Evolutionary conservation across 2,113 vertebrate genomes (phyloP), one percentile per base, ranked within the genome.

Genomic region (Prochilodus magdalenae): DNA sequence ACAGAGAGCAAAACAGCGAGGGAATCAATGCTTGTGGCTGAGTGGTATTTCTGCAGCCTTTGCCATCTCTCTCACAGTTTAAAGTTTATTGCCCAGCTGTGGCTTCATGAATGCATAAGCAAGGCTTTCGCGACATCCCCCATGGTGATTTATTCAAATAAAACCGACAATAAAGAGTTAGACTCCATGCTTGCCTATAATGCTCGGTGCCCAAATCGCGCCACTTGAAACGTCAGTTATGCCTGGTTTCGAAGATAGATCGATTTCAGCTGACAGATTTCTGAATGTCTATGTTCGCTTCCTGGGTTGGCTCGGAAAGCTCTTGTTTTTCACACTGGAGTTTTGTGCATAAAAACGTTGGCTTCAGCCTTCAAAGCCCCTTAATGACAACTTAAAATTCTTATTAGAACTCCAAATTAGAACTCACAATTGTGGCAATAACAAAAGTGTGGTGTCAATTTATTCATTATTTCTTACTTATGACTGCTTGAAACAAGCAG

Each of bases 31-130:
- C 36, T 70, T 88, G 77, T 75, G 82, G 83, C 73, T 69, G 22
- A 79, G 20, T 49, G 72, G 70, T 69, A 77, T 83, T 86, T 76
- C 51, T 75, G 53, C 24, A 51, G 51, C 66, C 29, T 63, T 51
- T 53, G 20, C 77, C 57, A 76, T 74, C 24, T 77, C 73, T 80
- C 60, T 80, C 49, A 73, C 49, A 77, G 75, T 83, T 86, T 74
- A 67, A 18, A 69, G 53, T 79, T 86, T 86, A 87, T 83, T 78
- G 62, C 40, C 60, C 78, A 87, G 84, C 84, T 84, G 73, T 49
- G 75, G 65, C 27, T 82, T 72, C 55, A 80, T 60, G 75, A 79
- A 69, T 67, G 30, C 74, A 75, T 73, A 47, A 74, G 60, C 44
- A 51, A 40, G 72, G 74, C 81, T 77, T 78, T 55, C 83, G 76